Evolutionary conservation across 2,888 invertebrate species (phyloP).

Genomic region (Lampropteryx suffumata): DNA sequence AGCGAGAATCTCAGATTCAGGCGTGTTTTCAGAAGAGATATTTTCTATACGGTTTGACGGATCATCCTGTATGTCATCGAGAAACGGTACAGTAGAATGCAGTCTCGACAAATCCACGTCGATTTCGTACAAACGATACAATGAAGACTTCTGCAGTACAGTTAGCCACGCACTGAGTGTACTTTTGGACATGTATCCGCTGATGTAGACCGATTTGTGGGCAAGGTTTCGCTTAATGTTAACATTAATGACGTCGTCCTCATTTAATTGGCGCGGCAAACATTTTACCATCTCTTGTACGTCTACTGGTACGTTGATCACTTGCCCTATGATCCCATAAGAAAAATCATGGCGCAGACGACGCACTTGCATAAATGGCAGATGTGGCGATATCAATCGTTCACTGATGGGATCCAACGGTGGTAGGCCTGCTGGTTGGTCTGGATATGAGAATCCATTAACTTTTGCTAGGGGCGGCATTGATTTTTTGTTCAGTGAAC

Average conservation of each 20-base stretch:
- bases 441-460: conserved; percentile 53
- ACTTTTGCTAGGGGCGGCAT: conserved; percentile 41
- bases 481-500: conserved; percentile 37
- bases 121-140: conserved; percentile 46
- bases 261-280: conserved; percentile 47
- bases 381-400: conserved; percentile 48
- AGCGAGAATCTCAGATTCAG: conserved; percentile 41
- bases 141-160: conserved; percentile 35
- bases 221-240: conserved; percentile 45
- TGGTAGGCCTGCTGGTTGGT: conserved; percentile 42
- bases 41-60: conserved; percentile 38
- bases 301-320: conserved; percentile 55
- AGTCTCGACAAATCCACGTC: conserved; percentile 41
- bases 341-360: conserved; percentile 45
- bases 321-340: conserved; percentile 54
- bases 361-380: conserved; percentile 54
- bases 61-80: conserved; percentile 28
- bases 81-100: conserved; percentile 26
- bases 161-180: conserved; percentile 43
- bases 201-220: conserved; percentile 48
- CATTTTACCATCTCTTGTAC: conserved; percentile 48
- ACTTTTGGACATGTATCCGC: conserved; percentile 40
- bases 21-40: conserved; percentile 34
- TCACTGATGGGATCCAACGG: conserved; percentile 47
- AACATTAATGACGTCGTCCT: conserved; percentile 49